phyloP scores from a whole-genome alignment of 2,888 invertebrate species.

The Maniola hyperantus region DNA sequence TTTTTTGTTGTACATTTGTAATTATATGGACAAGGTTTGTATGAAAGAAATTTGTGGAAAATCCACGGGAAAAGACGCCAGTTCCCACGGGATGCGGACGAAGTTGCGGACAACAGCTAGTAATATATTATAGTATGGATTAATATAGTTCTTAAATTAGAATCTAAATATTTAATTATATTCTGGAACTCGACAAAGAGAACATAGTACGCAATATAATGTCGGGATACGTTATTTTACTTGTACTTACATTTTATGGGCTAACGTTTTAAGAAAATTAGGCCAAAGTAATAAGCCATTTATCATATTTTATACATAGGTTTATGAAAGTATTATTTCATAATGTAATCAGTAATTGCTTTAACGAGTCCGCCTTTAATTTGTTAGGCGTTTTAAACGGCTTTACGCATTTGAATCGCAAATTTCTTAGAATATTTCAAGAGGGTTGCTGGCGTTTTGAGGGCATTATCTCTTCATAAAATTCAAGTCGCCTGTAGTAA shows the following conservation, averaged over 20 bases:
- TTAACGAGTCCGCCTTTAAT: conserved; percentile 81
- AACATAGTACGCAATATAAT: not conserved
- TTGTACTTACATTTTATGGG: not conserved
- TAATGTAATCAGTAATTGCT: conserved; percentile 81
- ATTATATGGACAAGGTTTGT: no score
- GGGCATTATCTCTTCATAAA: conserved; percentile 82
- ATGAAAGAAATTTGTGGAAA: no score
- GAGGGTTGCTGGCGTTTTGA: conserved; percentile 78
- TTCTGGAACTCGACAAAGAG: not conserved
- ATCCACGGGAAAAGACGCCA: no score
- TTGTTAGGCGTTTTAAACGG: conserved; percentile 83
- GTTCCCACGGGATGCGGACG: no score
- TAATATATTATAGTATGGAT: not conserved
- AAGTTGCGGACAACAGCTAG: no score
- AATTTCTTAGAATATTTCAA: conserved; percentile 81
- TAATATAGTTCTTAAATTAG: not conserved
- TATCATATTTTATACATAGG: conserved; percentile 36
- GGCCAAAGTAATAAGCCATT: conserved; percentile 22
- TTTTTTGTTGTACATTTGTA: no score
- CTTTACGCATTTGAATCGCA: conserved; percentile 82
- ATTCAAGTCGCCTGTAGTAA: conserved; percentile 76
- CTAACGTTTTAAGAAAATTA: conserved; percentile 12
- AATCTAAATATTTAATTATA: not conserved
- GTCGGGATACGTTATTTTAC: not conserved
- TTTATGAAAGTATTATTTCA: conserved; percentile 62